phyloP scores from a whole-genome alignment of 2,797 vertebrate species.

The Tympanoctomys barrerae region DNA sequence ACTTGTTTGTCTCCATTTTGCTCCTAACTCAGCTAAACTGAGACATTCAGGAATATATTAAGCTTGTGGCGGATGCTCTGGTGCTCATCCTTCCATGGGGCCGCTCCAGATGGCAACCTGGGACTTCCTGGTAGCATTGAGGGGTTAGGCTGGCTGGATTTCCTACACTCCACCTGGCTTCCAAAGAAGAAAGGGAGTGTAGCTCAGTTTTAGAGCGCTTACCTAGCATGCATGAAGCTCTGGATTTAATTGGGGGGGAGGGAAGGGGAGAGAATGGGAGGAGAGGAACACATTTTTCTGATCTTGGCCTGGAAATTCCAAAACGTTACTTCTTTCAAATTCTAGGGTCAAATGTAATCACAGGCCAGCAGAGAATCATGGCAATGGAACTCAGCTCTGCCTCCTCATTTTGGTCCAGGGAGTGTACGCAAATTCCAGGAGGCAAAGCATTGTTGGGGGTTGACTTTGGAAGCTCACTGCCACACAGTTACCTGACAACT shows the following conservation, averaged over 20 bases:
- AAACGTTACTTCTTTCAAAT: not conserved
- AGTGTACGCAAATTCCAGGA: not conserved
- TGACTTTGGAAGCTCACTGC: not conserved
- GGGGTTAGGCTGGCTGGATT: not conserved
- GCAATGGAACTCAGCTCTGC: not conserved
- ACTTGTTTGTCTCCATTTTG: not conserved
- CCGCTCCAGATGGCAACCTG: not conserved
- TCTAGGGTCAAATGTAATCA: not conserved
- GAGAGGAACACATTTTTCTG: not conserved
- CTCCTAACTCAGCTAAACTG: not conserved
- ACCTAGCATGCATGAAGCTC: not conserved
- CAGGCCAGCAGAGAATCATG: not conserved
- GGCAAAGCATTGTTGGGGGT: not conserved
- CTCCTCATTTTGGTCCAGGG: not conserved
- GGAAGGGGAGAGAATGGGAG: not conserved
- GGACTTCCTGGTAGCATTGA: not conserved
- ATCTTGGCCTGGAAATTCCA: not conserved
- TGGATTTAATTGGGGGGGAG: not conserved
- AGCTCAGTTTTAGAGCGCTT: not conserved
- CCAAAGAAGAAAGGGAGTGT: not conserved
- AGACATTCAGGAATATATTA: not conserved
- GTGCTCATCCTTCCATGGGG: accelerated
- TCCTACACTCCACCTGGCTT: not conserved
- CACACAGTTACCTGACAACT: not conserved
- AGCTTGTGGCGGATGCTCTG: not conserved